Percentiles rank a stretch among this genome's conserved stretches.
These are phyloP conservation scores for Diachasma alloeum DNA, from an alignment of 1,140 invertebrate genomes.

Conservation along the genomic window DNA sequence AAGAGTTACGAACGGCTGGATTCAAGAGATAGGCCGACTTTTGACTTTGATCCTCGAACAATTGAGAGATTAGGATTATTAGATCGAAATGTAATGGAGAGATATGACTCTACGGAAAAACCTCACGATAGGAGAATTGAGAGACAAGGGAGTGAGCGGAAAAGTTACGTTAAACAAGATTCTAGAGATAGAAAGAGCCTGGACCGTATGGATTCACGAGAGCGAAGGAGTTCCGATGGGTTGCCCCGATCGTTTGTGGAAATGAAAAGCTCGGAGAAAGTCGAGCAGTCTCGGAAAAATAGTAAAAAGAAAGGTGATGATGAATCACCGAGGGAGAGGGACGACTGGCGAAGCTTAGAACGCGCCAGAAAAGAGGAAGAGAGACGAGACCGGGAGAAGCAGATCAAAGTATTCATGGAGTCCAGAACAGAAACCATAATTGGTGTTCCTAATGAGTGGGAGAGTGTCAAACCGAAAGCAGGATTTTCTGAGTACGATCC, in stretches of 20 bases:
- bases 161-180: slow-evolving; percentile 33
- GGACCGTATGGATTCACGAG: slow-evolving; percentile 37
- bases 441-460: slow-evolving; percentile 43
- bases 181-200: slow-evolving; percentile 35
- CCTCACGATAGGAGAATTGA: slow-evolving; percentile 29
- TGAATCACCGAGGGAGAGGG: slow-evolving; percentile 53
- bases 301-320: slow-evolving; percentile 43
- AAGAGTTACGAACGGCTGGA: slow-evolving; percentile 56
- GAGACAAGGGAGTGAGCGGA: slow-evolving; percentile 29
- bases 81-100: slow-evolving; percentile 28
- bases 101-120: slow-evolving; percentile 33
- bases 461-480: slow-evolving; percentile 45
- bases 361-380: slow-evolving; percentile 57
- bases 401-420: slow-evolving; percentile 49
- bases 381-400: slow-evolving; percentile 52
- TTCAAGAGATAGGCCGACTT: slow-evolving; percentile 46
- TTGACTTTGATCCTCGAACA: slow-evolving; percentile 55
- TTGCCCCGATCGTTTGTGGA: slow-evolving; percentile 27
- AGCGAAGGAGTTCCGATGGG: slow-evolving; percentile 40
- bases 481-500: slow-evolving; percentile 63
- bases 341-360: slow-evolving; percentile 60
- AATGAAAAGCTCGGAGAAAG: slow-evolving; percentile 17
- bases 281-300: slow-evolving; percentile 28
- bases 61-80: slow-evolving; percentile 48
- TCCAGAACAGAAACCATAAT: slow-evolving; percentile 50